Evolutionary conservation across 1,140 invertebrate species (phyloP).

Genomic region (Wasmannia auropunctata): DNA sequence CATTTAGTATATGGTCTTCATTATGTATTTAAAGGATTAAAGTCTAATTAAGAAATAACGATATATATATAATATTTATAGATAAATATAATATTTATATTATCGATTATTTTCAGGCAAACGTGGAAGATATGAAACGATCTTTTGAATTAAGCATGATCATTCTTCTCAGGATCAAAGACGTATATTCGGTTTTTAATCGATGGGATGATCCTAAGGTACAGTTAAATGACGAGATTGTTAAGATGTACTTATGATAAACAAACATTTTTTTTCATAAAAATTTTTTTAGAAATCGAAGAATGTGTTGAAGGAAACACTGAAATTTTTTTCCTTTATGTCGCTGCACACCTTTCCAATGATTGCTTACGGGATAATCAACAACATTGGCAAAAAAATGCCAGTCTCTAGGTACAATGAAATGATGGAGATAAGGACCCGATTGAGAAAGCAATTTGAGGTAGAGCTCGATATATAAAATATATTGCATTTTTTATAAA

Average conservation of each 20-base stretch:
- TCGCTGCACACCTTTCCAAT: slow-evolving; percentile 87
- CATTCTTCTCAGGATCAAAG: background rate
- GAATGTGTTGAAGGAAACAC: slow-evolving; percentile 85
- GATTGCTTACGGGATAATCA: slow-evolving; percentile 86
- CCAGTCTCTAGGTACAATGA: slow-evolving; percentile 85
- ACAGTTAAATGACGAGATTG: background rate
- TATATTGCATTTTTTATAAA: too few relatives aligned
- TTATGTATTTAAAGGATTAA: background rate
- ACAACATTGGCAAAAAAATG: slow-evolving; percentile 85
- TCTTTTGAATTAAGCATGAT: slow-evolving; percentile 85
- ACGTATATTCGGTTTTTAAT: slow-evolving; percentile 87
- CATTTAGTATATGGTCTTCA: background rate
- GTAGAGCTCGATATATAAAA: too few relatives aligned
- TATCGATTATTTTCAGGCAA: slow-evolving; percentile 79
- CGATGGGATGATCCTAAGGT: slow-evolving; percentile 78
- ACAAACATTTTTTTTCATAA: background rate
- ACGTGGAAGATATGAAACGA: slow-evolving; percentile 87
- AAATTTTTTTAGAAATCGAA: slow-evolving; percentile 82
- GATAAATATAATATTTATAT: background rate
- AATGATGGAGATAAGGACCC: slow-evolving; percentile 84
- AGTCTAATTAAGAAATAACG: background rate
- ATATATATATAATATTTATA: background rate
- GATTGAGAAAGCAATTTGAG: slow-evolving; percentile 87
- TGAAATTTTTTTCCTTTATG: slow-evolving; percentile 85
- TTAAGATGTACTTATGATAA: background rate